Percentiles rank a stretch among this genome's conserved stretches.
Conservation (phyloP, 1,140 invertebrate species). For the Metaphire vulgaris region DNA sequence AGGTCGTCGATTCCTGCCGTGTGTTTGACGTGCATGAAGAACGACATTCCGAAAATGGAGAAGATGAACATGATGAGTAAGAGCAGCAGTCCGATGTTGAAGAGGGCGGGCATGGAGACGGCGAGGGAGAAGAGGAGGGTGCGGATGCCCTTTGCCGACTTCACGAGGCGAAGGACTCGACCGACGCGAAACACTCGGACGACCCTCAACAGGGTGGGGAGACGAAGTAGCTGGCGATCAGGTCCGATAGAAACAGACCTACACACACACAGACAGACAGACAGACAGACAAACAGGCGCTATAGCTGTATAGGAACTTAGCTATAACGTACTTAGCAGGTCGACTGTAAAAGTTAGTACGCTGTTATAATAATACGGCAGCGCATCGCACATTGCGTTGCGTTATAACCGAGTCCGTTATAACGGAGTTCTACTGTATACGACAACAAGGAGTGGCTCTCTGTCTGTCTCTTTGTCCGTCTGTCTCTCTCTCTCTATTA, state of each 20-base stretch:
- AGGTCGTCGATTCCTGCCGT: slow-evolving; percentile 88
- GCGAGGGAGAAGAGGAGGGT: slow-evolving; percentile 92
- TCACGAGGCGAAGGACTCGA: slow-evolving; percentile 88
- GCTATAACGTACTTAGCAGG: no score
- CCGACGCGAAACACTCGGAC: slow-evolving; percentile 96
- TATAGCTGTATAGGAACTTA: no score
- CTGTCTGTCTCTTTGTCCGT: no score
- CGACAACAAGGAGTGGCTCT: no score
- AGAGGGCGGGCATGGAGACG: slow-evolving; percentile 93
- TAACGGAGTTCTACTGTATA: no score
- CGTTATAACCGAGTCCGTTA: no score
- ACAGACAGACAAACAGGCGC: slow-evolving; percentile 3
- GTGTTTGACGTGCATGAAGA: slow-evolving; percentile 95
- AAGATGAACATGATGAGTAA: slow-evolving; percentile 99
- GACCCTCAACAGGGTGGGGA: slow-evolving; percentile 90
- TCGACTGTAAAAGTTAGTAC: no score
- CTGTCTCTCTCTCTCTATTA: no score
- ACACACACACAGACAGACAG: background rate
- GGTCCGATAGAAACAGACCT: slow-evolving; percentile 26
- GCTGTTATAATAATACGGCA: no score
- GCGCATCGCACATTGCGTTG: no score
- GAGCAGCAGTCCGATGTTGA: slow-evolving; percentile 95
- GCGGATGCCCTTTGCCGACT: slow-evolving; percentile 88
- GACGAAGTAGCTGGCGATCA: slow-evolving; percentile 70
- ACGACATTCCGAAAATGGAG: slow-evolving; percentile 97